Percentiles rank a stretch among this genome's conserved stretches.
These are phyloP conservation scores for Hirtodrosophila confusa DNA, from an alignment of 2,888 invertebrate species.

Conservation along the genomic window DNA sequence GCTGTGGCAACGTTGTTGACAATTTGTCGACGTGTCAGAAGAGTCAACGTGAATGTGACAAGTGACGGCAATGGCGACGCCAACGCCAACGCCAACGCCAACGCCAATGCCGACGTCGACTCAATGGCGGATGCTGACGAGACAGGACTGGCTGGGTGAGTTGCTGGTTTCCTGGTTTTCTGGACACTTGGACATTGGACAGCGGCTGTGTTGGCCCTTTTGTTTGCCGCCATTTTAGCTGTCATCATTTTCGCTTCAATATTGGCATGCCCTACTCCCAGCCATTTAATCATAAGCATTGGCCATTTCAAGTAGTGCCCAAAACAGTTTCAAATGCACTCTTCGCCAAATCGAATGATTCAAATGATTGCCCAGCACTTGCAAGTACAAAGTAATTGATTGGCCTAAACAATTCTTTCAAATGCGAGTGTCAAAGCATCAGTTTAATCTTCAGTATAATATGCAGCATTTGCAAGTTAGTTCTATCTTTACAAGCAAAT, in stretches of 20 bases:
- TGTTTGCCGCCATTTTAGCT: slow-evolving; percentile 23
- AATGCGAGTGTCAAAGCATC: no score
- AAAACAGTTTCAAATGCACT: no score
- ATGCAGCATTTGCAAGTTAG: no score
- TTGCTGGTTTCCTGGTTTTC: slow-evolving; percentile 18
- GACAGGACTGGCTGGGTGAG: slow-evolving; percentile 35
- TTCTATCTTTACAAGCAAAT: no score
- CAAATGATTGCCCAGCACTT: not conserved
- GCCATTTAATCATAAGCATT: not conserved
- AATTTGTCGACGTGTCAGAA: slow-evolving; percentile 79
- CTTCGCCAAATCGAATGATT: not conserved
- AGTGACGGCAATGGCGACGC: slow-evolving; percentile 55
- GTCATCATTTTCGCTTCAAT: slow-evolving; percentile 51
- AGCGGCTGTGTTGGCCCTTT: slow-evolving; percentile 9
- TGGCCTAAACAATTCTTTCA: no score
- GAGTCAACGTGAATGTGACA: slow-evolving; percentile 81
- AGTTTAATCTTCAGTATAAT: no score
- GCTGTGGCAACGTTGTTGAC: slow-evolving; percentile 77
- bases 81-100: slow-evolving; percentile 3
- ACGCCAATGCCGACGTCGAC: slow-evolving; percentile 7
- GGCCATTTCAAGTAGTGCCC: not conserved
- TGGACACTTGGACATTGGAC: slow-evolving; percentile 19
- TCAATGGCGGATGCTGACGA: slow-evolving; percentile 59
- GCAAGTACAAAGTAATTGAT: no score
- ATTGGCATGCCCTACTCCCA: slow-evolving; percentile 39